These are phyloP conservation scores for Blennius ocellaris DNA, from an alignment of 2,113 vertebrate species.

Conservation along the genomic window DNA sequence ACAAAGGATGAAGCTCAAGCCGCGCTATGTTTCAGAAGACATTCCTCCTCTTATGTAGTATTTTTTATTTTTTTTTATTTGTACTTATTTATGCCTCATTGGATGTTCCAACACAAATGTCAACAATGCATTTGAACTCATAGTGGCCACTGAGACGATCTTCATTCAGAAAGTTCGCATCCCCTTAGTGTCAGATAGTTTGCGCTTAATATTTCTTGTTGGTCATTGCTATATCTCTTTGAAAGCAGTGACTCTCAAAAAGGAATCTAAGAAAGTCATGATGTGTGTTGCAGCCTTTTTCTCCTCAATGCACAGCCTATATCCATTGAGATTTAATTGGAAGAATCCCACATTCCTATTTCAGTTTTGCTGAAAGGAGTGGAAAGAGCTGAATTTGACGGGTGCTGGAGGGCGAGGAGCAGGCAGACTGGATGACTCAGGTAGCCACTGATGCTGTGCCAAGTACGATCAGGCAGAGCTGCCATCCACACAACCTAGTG, in stretches of 20 bases:
- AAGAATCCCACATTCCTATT: conserved; percentile 42
- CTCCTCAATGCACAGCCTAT: neutral
- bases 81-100: conserved; percentile 22
- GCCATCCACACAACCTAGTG: conserved; percentile 43
- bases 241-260: neutral
- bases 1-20: neutral
- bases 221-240: conserved; percentile 14
- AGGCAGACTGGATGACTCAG: conserved; percentile 79
- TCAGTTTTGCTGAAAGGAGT: conserved; percentile 30
- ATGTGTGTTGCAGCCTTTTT: conserved; percentile 18
- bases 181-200: neutral
- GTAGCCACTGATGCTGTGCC: conserved; percentile 73
- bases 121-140: conserved; percentile 7
- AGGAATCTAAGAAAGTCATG: neutral
- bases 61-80: conserved; percentile 38
- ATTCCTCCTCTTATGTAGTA: conserved; percentile 6
- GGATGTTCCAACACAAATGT: conserved; percentile 18
- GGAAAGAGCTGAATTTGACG: conserved; percentile 63
- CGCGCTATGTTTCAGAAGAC: neutral
- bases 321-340: conserved; percentile 19
- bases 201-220: neutral
- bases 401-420: conserved; percentile 60
- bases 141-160: neutral
- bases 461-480: conserved; percentile 68
- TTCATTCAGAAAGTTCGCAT: neutral